phyloP scores from a whole-genome alignment of 2,113 vertebrate species.

The Alethe diademata region DNA sequence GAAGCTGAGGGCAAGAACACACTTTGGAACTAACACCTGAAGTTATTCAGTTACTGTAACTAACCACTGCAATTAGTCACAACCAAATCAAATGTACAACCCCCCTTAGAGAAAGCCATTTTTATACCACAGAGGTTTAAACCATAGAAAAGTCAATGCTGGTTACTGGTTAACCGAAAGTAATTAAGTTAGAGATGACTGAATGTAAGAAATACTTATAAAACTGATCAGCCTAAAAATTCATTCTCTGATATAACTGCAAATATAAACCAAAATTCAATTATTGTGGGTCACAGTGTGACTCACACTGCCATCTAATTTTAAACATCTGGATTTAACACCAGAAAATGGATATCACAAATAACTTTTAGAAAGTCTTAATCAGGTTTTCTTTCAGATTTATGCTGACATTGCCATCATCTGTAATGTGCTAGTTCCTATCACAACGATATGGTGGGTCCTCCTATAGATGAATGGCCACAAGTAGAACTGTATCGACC shows the following conservation, averaged over 20 bases:
- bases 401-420: background rate
- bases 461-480: background rate
- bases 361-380: background rate
- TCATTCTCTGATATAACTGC: background rate
- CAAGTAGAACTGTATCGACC: background rate
- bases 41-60: background rate
- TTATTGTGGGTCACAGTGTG: background rate
- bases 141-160: background rate
- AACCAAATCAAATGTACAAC: background rate
- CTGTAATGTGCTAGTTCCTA: background rate
- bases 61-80: background rate
- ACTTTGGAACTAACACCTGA: background rate
- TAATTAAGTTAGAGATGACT: background rate
- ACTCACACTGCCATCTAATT: background rate
- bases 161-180: background rate
- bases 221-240: background rate
- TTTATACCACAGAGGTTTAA: background rate
- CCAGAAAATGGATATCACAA: background rate
- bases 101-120: background rate
- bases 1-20: background rate
- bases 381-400: background rate
- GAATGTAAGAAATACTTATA: background rate
- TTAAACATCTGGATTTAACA: background rate
- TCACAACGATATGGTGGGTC: background rate
- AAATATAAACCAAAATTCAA: conserved; percentile 13